These are phyloP conservation scores for Cheilosia variabilis DNA, from an alignment of 2,888 invertebrate genomes.

Conservation along the genomic window DNA sequence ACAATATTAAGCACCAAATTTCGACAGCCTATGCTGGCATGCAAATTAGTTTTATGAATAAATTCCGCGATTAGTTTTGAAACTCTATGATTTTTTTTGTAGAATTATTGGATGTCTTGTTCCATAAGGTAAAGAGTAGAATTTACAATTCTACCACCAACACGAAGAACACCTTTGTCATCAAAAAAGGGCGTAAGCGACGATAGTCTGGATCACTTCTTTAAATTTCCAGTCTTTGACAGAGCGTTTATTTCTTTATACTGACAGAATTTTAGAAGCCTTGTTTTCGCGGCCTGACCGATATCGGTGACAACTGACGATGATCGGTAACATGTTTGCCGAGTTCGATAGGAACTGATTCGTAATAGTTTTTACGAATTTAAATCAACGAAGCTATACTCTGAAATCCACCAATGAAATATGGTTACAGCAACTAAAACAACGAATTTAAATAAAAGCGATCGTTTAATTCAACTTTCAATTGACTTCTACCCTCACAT, in stretches of 20 bases:
- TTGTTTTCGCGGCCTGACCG: neutral
- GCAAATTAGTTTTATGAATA: neutral
- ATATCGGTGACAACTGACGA: neutral
- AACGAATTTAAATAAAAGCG: no score
- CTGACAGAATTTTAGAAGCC: no score
- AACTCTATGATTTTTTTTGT: neutral
- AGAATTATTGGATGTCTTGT: constrained; percentile 1
- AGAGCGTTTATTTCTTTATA: neutral
- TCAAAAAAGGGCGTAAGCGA: neutral
- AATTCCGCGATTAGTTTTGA: neutral
- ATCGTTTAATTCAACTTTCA: no score
- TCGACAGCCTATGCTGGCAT: neutral
- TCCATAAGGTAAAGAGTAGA: neutral
- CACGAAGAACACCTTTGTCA: neutral
- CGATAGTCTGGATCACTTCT: no score
- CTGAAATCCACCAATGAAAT: no score
- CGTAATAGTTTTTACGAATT: no score
- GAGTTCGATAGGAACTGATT: neutral
- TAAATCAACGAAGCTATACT: no score
- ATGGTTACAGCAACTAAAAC: no score
- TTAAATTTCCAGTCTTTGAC: no score
- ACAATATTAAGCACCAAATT: neutral
- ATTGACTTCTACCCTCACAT: no score
- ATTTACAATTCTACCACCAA: no score
- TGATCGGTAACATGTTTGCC: neutral